phyloP scores from a whole-genome alignment of 2,888 invertebrate genomes.

The Stramonita haemastoma region DNA sequence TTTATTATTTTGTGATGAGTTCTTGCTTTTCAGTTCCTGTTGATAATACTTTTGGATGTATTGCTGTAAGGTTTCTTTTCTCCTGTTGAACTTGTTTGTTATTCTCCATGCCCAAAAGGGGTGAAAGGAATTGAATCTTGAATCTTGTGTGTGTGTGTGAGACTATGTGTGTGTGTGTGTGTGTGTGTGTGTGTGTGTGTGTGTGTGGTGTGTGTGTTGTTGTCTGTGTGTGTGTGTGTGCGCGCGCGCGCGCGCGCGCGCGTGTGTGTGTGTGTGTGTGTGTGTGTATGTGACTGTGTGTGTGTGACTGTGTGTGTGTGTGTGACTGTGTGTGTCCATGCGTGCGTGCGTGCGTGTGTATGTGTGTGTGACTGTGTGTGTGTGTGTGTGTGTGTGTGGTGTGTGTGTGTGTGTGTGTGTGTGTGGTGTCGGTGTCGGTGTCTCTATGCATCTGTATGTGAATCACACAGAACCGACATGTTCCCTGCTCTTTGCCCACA shows the following conservation, averaged over 20 bases:
- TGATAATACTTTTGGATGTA: too few relatives aligned
- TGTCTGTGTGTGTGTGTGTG: not conserved
- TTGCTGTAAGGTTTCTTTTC: too few relatives aligned
- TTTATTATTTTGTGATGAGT: too few relatives aligned
- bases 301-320: not conserved
- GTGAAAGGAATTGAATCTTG: too few relatives aligned
- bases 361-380: not conserved
- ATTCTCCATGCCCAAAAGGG: too few relatives aligned
- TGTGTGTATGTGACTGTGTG: too few relatives aligned
- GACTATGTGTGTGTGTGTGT: not conserved
- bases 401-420: not conserved
- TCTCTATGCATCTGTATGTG: not conserved
- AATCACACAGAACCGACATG: too few relatives aligned
- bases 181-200: too few relatives aligned
- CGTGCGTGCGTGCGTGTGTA: not conserved
- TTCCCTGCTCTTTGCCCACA: too few relatives aligned
- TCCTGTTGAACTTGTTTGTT: too few relatives aligned
- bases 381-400: not conserved
- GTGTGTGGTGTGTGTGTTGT: not conserved
- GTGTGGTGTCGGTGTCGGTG: not conserved
- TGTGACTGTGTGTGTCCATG: not conserved
- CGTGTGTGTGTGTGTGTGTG: not conserved
- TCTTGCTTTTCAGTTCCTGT: too few relatives aligned
- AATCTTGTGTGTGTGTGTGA: not conserved
- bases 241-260: not conserved